Base-by-base conservation (phyloP, 2,888 invertebrate species). In the Agrotis puta region DNA sequence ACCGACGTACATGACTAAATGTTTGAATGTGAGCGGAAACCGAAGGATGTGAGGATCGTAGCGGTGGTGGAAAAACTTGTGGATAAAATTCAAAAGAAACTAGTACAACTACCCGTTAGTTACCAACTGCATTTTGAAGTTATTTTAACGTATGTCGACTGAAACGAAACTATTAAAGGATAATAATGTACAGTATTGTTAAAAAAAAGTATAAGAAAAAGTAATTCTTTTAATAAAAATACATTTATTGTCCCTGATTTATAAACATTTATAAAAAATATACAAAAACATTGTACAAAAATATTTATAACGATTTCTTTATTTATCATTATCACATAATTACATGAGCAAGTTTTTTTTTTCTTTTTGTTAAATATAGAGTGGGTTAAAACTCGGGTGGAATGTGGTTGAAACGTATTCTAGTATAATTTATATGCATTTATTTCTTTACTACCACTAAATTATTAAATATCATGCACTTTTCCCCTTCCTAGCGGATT, bases 221-320 rank as follows among this genome's bases (percentile, higher is more conserved):
- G 16, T 0, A 20, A 22, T 16, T n/a, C 2, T 24, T 47, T 43
- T 11, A 56, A 87, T 88, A 92, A 92, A 33, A 91, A 88, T 90
- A 88, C 85, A 91, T 94, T 92, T 94, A 93, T 92, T 93, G 85
- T 88, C 87, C 87, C 88, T 83, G 85, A 89, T 91, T 88, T 84
- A 93, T 87, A 84, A 93, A 93, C 92, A 92, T 90, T 88, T 64
- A 90, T 90, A 91, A 91, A 76, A 93, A 92, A 90, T 86, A 90
- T 90, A 90, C 86, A 92, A 90, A 89, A 89, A 88, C 70, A 84
- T 86, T 88, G 86, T 92, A 92, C 88, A 93, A 93, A 92, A 91
- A 91, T 89, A 90, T 88, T 84, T 88, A 88, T 89, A 88, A 88
- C 83, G 79, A 84, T 85, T 83, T 85, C 78, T 79, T 78, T 68